These are phyloP conservation scores for Macrophya alboannulata DNA, from an alignment of 2,888 invertebrate genomes.

Conservation along the genomic window DNA sequence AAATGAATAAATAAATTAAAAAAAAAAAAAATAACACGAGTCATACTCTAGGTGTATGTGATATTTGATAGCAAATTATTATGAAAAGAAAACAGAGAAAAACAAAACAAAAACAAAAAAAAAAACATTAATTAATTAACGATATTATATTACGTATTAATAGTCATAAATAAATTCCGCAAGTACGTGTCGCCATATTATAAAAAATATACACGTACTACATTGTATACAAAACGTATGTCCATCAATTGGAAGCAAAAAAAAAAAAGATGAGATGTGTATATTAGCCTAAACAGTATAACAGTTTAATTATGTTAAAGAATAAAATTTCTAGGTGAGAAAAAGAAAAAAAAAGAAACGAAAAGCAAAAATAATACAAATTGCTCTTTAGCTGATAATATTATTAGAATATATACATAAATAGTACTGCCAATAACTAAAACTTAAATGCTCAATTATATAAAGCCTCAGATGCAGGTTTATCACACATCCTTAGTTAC, in stretches of 20 bases:
- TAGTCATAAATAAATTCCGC: constrained; percentile 4
- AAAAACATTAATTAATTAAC: not conserved
- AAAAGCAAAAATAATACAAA: not conserved
- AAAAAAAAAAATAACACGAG: not conserved
- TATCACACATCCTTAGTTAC: constrained; percentile 13
- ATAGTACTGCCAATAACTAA: constrained; percentile 53
- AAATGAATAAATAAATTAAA: not conserved
- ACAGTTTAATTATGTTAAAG: not conserved
- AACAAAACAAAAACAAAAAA: too few relatives aligned
- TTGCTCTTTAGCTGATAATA: constrained; percentile 22
- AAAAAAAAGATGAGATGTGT: too few relatives aligned
- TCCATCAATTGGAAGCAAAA: constrained; percentile 1
- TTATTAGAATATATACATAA: constrained; percentile 16
- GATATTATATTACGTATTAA: constrained; percentile 4
- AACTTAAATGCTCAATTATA: constrained; percentile 53
- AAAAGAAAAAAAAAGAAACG: not conserved
- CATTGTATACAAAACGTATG: not conserved
- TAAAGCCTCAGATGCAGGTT: constrained; percentile 27
- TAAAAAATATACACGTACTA: too few relatives aligned
- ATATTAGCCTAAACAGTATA: constrained; percentile 8
- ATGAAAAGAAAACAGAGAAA: not conserved
- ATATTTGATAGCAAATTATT: constrained; percentile 44
- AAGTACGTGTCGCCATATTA: not conserved
- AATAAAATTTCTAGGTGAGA: not conserved
- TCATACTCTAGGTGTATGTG: constrained; percentile 26